Evolutionary conservation across 1,140 invertebrate species (phyloP).

Genomic region (Drosophila tropicalis): DNA sequence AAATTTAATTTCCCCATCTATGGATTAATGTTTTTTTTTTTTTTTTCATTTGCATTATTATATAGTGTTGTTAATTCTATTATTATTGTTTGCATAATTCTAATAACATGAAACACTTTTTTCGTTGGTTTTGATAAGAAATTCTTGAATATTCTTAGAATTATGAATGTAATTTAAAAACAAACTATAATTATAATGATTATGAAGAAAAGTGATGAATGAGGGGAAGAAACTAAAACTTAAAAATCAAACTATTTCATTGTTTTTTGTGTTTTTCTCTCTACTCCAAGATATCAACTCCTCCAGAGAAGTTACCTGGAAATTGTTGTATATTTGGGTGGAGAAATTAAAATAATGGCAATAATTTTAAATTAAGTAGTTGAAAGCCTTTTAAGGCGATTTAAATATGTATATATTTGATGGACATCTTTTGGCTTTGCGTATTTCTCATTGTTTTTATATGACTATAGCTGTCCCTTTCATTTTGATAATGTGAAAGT

Average conservation of each 20-base stretch:
- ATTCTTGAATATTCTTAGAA: slow-evolving; percentile 25
- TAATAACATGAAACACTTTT: slow-evolving; percentile 52
- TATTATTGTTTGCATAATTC: slow-evolving; percentile 75
- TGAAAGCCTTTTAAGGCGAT: too few relatives aligned
- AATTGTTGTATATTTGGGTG: too few relatives aligned
- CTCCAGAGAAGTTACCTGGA: too few relatives aligned
- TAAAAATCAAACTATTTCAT: slow-evolving; percentile 6
- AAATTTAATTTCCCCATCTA: background rate
- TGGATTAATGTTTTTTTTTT: background rate
- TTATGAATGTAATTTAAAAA: slow-evolving; percentile 45
- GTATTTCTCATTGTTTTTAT: slow-evolving; percentile 12
- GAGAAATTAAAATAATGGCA: too few relatives aligned
- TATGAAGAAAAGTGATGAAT: background rate
- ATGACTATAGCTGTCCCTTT: slow-evolving; percentile 35
- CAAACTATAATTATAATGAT: slow-evolving; percentile 53
- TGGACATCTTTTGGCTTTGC: too few relatives aligned
- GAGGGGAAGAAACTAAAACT: slow-evolving; percentile 37
- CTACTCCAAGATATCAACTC: too few relatives aligned
- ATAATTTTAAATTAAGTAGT: too few relatives aligned
- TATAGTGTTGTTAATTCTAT: slow-evolving; percentile 73
- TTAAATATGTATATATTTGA: too few relatives aligned
- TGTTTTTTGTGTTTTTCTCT: slow-evolving; percentile 10
- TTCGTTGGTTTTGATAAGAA: slow-evolving; percentile 21
- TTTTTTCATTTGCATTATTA: slow-evolving; percentile 40
- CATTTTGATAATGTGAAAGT: slow-evolving; percentile 54